These are phyloP conservation scores for Rhopilema esculentum DNA, from an alignment of 30 jellyfish, hydroid and myxozoan species.

Conservation along the genomic window DNA sequence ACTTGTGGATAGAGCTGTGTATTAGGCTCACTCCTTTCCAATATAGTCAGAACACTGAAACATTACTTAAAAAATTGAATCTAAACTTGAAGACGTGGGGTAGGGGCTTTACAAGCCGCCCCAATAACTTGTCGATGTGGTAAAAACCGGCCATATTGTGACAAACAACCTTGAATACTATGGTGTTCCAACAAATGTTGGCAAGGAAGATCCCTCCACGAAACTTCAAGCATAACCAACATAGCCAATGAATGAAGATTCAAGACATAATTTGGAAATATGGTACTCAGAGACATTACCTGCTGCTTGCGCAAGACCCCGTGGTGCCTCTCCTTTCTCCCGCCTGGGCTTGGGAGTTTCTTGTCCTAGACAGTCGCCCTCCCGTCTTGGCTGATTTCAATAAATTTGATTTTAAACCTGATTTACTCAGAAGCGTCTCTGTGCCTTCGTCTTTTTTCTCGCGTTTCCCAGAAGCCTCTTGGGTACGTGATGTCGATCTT, in stretches of 20 bases:
- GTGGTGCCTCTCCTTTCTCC: constrained; percentile 81
- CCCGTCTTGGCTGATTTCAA: constrained; percentile 96
- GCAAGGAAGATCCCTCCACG: too few species aligned
- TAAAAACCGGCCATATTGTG: too few species aligned
- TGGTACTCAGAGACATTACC: constrained; percentile 67
- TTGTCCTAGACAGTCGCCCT: constrained; percentile 88
- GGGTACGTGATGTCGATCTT: constrained; percentile 52
- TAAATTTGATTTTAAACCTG: constrained; percentile 28
- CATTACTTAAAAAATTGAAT: too few species aligned
- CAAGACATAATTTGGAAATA: background rate
- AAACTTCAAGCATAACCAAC: background rate
- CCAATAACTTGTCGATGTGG: too few species aligned
- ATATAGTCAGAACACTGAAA: too few species aligned
- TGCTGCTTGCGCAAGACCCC: constrained; percentile 99
- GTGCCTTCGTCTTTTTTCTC: constrained; percentile 45
- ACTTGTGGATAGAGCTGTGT: too few species aligned
- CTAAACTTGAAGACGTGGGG: too few species aligned
- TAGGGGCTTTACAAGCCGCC: too few species aligned
- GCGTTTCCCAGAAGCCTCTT: constrained; percentile 48
- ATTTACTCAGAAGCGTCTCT: too few species aligned
- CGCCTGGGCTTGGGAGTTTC: constrained; percentile 95
- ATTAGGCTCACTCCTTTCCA: background rate
- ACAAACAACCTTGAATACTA: too few species aligned
- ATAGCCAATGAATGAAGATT: too few species aligned
- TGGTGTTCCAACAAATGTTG: too few species aligned